Base-by-base conservation (phyloP, 2,797 vertebrate species). In the Sebastes nivosus region DNA sequence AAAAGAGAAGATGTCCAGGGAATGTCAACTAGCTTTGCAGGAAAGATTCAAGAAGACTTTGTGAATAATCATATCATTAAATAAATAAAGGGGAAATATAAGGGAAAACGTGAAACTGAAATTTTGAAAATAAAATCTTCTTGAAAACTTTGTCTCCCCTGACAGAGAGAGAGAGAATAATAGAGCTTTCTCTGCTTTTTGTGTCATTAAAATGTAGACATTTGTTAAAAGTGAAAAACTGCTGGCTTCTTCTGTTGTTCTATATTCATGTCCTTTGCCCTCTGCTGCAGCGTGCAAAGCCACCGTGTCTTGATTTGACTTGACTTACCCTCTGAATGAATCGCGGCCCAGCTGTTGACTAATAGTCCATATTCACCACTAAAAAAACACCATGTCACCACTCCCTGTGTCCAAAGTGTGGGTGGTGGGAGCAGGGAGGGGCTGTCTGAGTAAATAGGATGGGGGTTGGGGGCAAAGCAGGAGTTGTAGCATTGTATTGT, bases 261-360 rank as follows among this genome's bases (percentile, higher is more conserved):
- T 54, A 25, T 67, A 25, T 75, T 75, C 83, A 61, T 70, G 80
- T 66, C 55, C 74, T 76, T 27, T 63, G n/a, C 18, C 27, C 25
- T 57, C 52, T 68, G 46, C 20, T 70, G 72, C 86, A 32, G 59
- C 82, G 14, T 61, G 59, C 77, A 81, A 84, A 89, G 71, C 75
- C 72, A 8, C 80, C 75, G 10, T 83, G 92, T 88, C 89, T 83
- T 27, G 80, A 88, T 84, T 84, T 42, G 89, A 89, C 88, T 91
- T 54, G 85, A 87, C 87, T 74, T n/a, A 5, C 36, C 59, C 73
- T 74, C 63, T 4, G 60, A 83, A 74, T 86, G 85, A 83, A 91
- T 84, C 46, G 67, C 0, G 52, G 74, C 67, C 88, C 89, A 90
- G 90, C 88, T 90, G 91, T 91, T 93, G 91, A 93, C 89, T 92